Conservation (phyloP, 1,140 invertebrate species). For the Atta texana region DNA sequence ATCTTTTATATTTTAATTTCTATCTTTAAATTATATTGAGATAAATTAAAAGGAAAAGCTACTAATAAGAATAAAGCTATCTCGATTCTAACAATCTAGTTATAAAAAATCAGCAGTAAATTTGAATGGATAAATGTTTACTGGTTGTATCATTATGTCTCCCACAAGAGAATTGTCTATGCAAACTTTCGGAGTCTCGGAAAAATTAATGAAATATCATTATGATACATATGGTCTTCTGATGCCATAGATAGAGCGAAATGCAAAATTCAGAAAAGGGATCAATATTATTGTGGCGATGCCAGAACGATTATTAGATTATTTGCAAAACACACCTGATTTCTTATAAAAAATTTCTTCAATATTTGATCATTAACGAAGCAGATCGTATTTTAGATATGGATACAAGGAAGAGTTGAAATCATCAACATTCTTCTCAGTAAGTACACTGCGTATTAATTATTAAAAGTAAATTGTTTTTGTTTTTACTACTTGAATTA, state of each 20-base stretch:
- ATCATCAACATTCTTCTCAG: constrained; percentile 95
- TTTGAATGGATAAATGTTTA: constrained; percentile 21
- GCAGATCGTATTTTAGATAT: constrained; percentile 98
- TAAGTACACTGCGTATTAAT: constrained; percentile 86
- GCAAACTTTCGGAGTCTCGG: constrained; percentile 99
- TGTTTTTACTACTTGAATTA: not conserved
- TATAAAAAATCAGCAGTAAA: not conserved
- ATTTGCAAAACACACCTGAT: constrained; percentile 97
- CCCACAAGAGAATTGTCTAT: constrained; percentile 98
- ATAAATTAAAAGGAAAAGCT: not conserved
- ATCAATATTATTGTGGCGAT: constrained; percentile 99
- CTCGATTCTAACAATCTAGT: not conserved
- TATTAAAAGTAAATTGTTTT: constrained; percentile 10
- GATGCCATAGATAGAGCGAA: constrained; percentile 97
- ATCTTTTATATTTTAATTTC: not conserved
- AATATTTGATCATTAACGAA: constrained; percentile 99
- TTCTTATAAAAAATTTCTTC: constrained; percentile 97
- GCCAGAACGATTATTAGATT: constrained; percentile 98
- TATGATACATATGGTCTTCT: constrained; percentile 94
- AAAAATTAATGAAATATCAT: constrained; percentile 97
- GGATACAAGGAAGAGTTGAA: constrained; percentile 99
- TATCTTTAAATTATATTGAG: not conserved
- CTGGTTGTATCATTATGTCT: too few species aligned
- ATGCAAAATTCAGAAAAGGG: constrained; percentile 96
- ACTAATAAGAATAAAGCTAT: not conserved